Evolutionary conservation across 1,140 invertebrate species (phyloP).

Genomic region (Heliconius himera): DNA sequence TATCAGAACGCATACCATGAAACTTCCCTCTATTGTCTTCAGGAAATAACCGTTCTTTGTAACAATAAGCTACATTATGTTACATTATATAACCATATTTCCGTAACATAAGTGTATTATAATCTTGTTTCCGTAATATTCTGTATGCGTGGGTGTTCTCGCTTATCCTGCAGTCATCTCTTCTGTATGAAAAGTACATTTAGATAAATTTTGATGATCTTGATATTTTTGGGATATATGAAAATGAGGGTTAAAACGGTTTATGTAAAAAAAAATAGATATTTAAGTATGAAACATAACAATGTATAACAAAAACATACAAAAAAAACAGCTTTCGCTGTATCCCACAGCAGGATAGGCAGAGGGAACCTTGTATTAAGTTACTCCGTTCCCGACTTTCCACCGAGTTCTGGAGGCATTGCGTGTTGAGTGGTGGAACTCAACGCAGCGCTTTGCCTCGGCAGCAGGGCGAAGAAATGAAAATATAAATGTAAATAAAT

Average conservation of each 20-base stretch:
- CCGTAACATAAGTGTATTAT: slow-evolving; percentile 14
- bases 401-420: too few relatives aligned
- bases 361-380: too few relatives aligned
- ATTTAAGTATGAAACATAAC: too few relatives aligned
- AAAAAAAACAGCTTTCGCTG: too few relatives aligned
- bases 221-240: not conserved
- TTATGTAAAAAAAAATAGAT: not conserved
- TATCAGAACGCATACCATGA: slow-evolving; percentile 20
- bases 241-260: not conserved
- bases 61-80: slow-evolving; percentile 30
- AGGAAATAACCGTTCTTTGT: slow-evolving; percentile 28
- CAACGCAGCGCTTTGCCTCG: too few relatives aligned
- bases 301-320: too few relatives aligned
- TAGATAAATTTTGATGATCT: not conserved
- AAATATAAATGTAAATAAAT: too few relatives aligned
- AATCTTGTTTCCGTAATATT: slow-evolving; percentile 25
- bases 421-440: too few relatives aligned
- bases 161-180: not conserved
- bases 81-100: slow-evolving; percentile 31
- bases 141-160: not conserved
- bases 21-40: slow-evolving; percentile 35
- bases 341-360: too few relatives aligned
- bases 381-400: too few relatives aligned
- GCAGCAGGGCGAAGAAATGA: too few relatives aligned
- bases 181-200: not conserved